phyloP scores from a whole-genome alignment of 1,140 invertebrate genomes.

The Nebria ingens region DNA sequence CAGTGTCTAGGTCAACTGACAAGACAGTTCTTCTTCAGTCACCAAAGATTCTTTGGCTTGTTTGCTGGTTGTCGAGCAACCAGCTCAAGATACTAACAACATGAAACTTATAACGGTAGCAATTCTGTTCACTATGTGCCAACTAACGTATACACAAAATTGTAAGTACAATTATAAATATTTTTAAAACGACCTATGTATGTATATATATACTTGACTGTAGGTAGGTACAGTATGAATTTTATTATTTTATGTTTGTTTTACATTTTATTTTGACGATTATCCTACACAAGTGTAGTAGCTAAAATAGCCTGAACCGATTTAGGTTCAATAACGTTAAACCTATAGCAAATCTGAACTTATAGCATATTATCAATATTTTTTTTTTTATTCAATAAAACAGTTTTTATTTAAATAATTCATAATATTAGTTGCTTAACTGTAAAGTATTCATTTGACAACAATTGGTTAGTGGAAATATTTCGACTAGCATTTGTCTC shows the following conservation, averaged over 20 bases:
- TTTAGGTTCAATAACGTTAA: not conserved
- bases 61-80: not conserved
- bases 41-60: not conserved
- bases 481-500: too few species aligned
- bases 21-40: not conserved
- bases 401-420: too few species aligned
- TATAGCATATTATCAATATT: not conserved
- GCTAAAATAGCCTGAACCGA: too few species aligned
- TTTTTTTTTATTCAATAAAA: not conserved
- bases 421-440: too few species aligned
- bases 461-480: too few species aligned
- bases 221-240: not conserved
- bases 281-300: not conserved
- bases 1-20: conserved; percentile 4
- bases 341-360: not conserved
- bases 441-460: too few species aligned
- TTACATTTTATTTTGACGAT: not conserved
- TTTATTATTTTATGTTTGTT: not conserved
- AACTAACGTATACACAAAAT: not conserved
- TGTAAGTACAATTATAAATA: not conserved
- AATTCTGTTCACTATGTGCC: not conserved
- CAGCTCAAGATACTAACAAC: not conserved
- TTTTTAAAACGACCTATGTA: not conserved
- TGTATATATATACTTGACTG: not conserved
- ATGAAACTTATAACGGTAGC: conserved; percentile 1